These are phyloP conservation scores for Mormyrus iriodes DNA, from an alignment of 2,113 vertebrate species.

Conservation along the genomic window DNA sequence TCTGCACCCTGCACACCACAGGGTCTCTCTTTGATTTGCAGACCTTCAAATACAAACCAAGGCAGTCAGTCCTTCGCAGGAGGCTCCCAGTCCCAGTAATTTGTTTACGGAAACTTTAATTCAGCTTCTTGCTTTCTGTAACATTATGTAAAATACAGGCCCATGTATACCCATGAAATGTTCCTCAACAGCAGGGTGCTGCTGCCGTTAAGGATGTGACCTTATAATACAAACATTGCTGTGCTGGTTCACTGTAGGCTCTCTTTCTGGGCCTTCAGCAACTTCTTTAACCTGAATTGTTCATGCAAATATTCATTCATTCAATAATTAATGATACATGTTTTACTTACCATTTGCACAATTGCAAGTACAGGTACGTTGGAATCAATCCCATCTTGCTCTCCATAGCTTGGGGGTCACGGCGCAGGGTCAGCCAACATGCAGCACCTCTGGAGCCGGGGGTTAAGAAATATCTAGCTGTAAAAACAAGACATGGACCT, in stretches of 20 bases:
- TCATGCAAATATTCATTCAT: neutral
- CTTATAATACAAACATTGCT: neutral
- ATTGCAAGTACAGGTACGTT: neutral
- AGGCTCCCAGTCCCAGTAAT: neutral
- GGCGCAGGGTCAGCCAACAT: neutral
- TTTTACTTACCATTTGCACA: neutral
- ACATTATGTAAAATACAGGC: neutral
- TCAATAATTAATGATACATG: neutral
- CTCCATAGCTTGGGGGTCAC: neutral
- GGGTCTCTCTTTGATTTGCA: neutral
- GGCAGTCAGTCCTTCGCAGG: neutral
- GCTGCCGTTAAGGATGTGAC: neutral
- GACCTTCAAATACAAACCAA: neutral
- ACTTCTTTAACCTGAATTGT: neutral
- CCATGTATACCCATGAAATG: neutral
- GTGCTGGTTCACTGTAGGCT: neutral
- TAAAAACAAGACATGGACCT: neutral
- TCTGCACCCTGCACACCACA: neutral
- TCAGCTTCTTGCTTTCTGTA: neutral
- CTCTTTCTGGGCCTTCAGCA: neutral
- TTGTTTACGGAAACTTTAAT: neutral
- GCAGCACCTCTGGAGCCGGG: neutral
- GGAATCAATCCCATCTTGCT: neutral
- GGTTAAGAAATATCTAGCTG: neutral
- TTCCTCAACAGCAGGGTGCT: neutral